A percentile compares a stretch with the other conserved stretches of the same genome.
These are phyloP conservation scores for Phthorimaea operculella DNA, from an alignment of 1,140 invertebrate genomes.

Conservation along the genomic window DNA sequence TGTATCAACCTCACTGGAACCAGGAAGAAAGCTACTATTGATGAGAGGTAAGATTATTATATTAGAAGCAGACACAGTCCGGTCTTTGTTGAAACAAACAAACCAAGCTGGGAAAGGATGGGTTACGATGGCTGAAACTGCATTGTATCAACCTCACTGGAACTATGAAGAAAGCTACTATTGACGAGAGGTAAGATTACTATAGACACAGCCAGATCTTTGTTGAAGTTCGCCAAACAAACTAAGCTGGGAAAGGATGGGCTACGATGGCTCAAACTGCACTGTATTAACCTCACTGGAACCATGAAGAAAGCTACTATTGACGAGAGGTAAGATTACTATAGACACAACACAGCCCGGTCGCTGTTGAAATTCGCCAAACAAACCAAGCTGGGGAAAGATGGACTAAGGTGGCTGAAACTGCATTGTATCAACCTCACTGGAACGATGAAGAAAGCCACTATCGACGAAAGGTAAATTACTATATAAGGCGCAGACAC, in stretches of 20 bases:
- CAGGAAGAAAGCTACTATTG: constrained; percentile 83
- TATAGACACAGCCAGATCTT: constrained; percentile 88
- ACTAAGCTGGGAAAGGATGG: constrained; percentile 88
- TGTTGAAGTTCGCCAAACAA: constrained; percentile 86
- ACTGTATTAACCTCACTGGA: constrained; percentile 95
- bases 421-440: constrained; percentile 96
- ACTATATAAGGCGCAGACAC: too few relatives aligned
- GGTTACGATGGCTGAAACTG: too few relatives aligned
- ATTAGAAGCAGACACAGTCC: too few relatives aligned
- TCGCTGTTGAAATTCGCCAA: constrained; percentile 89
- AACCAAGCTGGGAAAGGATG: too few relatives aligned
- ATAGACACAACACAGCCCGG: constrained; percentile 85
- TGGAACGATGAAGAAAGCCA: constrained; percentile 87
- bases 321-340: constrained; percentile 73
- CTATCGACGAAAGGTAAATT: constrained; percentile 75
- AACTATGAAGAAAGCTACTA: too few relatives aligned
- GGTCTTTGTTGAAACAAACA: too few relatives aligned
- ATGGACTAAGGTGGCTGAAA: constrained; percentile 95
- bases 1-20: constrained; percentile 94
- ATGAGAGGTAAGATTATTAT: constrained; percentile 74
- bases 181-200: too few relatives aligned
- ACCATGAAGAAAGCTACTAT: constrained; percentile 86
- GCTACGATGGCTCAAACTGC: constrained; percentile 94
- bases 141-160: too few relatives aligned
- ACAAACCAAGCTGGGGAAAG: constrained; percentile 82